Percentiles rank a stretch among this genome's conserved stretches.
These are phyloP conservation scores for Oxycera nigricornis DNA, from an alignment of 2,888 invertebrate species.

Conservation along the genomic window DNA sequence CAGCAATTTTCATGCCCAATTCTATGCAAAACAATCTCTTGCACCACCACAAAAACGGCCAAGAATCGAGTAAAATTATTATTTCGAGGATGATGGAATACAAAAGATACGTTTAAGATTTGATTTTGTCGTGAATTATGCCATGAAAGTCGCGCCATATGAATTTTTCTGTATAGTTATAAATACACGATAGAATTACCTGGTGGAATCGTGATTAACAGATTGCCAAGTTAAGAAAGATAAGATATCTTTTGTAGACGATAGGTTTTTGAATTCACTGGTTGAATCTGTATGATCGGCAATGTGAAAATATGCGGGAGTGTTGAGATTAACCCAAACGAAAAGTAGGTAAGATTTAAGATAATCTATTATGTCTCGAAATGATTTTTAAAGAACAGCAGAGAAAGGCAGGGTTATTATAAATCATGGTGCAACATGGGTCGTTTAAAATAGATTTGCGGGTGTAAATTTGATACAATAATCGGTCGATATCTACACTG, in stretches of 20 bases:
- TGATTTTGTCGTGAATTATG: constrained; percentile 36
- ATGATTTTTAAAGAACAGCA: no score
- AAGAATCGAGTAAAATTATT: background rate
- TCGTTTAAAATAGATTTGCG: no score
- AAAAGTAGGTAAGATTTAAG: constrained; percentile 1
- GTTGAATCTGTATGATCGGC: background rate
- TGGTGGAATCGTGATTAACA: constrained; percentile 29
- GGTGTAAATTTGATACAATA: no score
- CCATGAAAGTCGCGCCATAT: constrained; percentile 17
- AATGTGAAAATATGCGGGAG: background rate
- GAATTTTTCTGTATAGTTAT: constrained; percentile 31
- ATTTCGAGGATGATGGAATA: constrained; percentile 40
- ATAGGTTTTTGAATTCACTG: background rate
- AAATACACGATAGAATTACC: constrained; percentile 24
- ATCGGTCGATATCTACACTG: no score
- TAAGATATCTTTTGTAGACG: background rate
- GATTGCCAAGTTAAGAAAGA: constrained; percentile 23
- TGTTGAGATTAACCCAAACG: background rate
- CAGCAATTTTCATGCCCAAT: background rate
- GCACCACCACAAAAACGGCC: background rate
- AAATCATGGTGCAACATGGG: background rate
- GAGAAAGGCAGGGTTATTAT: background rate
- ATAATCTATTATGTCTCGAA: no score
- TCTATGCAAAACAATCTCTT: background rate
- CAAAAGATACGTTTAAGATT: constrained; percentile 17